Evolutionary conservation across 2,888 invertebrate species (phyloP), one percentile per base, ranked within the genome.

Genomic region (Branchipolynoe longqiensis): DNA sequence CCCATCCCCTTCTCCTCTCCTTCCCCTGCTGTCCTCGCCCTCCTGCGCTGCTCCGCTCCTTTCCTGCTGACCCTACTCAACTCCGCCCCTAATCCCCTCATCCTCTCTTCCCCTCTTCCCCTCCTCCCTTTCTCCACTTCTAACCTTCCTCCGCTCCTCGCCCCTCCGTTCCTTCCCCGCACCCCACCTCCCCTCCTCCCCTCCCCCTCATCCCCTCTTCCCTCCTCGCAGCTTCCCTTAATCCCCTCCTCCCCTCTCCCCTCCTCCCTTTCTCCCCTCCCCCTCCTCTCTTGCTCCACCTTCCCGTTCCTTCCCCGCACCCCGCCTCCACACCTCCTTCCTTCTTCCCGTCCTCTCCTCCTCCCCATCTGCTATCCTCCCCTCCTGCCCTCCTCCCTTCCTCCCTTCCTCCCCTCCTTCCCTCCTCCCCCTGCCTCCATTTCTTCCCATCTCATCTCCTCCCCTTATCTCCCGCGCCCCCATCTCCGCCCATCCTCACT

Each of bases 241-340:
- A 14, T 14, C 36, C 36, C 69, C 28, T 38, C 25, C 22, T 38
- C 4, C 69, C 69, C 38, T 22, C n/a, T 38, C 14, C 69, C 36
- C 33, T 38, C 36, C 14, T 33, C 38, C 8, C 69, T 31, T 38
- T 22, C 69, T 22, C 25, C 31, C 62, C 4, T 31, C 28, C 31
- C 28, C 25, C 62, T 62, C n/a, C 25, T 25, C 25, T 69, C 33
- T 69, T 33, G 69, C 33, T 69, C 38, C 69, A 69, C 69, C n/a
- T n/a, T n/a, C n/a, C n/a, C n/a, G n/a, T n/a, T n/a, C n/a, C n/a
- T n/a, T n/a, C n/a, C n/a, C n/a, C n/a, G n/a, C n/a, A n/a, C n/a
- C n/a, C n/a, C n/a, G n/a, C n/a, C 36, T 38, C 14, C 18, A 33
- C 22, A 18, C 69, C 69, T 18, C 14, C 14, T 14, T 14, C 1